phyloP scores from a whole-genome alignment of 2,888 invertebrate genomes.

The Lepeophtheirus nordmannii region DNA sequence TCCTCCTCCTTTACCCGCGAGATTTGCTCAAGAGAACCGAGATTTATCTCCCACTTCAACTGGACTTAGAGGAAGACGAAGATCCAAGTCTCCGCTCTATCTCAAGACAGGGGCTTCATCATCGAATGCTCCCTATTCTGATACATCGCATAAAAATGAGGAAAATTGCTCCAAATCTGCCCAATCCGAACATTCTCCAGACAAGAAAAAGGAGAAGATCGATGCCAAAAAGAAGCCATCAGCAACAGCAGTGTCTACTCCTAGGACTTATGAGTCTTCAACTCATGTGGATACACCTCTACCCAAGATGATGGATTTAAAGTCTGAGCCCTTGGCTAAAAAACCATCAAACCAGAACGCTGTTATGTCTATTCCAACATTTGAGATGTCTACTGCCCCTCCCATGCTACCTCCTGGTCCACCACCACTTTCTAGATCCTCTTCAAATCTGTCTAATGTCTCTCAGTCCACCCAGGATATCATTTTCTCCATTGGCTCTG shows the following conservation, averaged over 20 bases:
- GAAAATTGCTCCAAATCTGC: too few relatives aligned
- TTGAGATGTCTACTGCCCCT: neutral
- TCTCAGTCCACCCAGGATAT: slow-evolving; percentile 44
- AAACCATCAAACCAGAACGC: too few relatives aligned
- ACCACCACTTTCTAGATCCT: slow-evolving; percentile 9
- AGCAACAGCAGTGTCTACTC: neutral
- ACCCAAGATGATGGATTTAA: too few relatives aligned
- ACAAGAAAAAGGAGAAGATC: too few relatives aligned
- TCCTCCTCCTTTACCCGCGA: neutral
- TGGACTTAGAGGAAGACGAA: neutral
- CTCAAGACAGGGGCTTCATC: neutral
- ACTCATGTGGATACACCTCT: neutral
- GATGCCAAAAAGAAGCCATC: neutral
- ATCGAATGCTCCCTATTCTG: too few relatives aligned
- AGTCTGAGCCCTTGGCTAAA: too few relatives aligned
- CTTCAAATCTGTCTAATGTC: slow-evolving; percentile 9
- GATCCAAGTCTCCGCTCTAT: neutral
- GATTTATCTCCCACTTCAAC: neutral
- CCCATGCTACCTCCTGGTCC: slow-evolving; percentile 2
- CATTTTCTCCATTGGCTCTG: slow-evolving; percentile 77
- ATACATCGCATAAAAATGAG: too few relatives aligned
- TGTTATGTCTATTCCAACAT: too few relatives aligned
- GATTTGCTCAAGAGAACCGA: neutral
- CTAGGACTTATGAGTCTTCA: neutral
- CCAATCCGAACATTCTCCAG: too few relatives aligned